Evolutionary conservation across 37 sponge, comb jelly and placozoan genomes (phyloP).

Genomic region (Spongia lamella): DNA sequence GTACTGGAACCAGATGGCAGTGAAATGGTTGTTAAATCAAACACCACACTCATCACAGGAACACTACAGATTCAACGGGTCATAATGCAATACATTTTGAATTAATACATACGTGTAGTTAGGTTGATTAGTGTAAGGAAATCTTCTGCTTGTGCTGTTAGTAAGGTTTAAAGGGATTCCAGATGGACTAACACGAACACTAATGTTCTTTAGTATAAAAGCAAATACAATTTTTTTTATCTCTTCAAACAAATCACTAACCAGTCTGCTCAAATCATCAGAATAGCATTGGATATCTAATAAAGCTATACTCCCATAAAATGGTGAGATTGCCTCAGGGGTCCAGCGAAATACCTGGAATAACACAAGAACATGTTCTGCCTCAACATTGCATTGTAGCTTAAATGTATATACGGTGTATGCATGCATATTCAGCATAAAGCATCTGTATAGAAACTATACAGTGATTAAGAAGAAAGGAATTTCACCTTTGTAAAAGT

Average conservation of each 20-base stretch:
- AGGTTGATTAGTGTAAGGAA: conserved; percentile 38
- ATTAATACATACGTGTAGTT: conserved; percentile 42
- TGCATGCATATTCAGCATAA: too few relatives aligned
- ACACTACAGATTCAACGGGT: conserved; percentile 20
- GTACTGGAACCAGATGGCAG: background rate
- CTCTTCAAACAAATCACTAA: background rate
- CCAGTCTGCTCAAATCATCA: background rate
- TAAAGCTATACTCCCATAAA: background rate
- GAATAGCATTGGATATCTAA: background rate
- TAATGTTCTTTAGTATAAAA: background rate
- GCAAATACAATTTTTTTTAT: too few relatives aligned
- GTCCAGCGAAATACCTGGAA: conserved; percentile 58
- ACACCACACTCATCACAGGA: conserved; percentile 39
- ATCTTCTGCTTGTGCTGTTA: conserved; percentile 46
- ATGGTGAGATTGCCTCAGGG: conserved; percentile 27
- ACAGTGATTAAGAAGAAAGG: too few relatives aligned
- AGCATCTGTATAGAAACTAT: too few relatives aligned
- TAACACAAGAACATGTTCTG: background rate
- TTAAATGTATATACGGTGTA: too few relatives aligned
- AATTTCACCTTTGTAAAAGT: too few relatives aligned
- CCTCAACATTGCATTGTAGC: too few relatives aligned
- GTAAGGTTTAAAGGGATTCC: conserved; percentile 52
- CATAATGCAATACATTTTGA: background rate
- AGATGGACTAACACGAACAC: background rate
- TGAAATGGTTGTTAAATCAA: conserved; percentile 23